Base-by-base conservation (phyloP, 2,113 vertebrate species). In the Callocephalon fimbriatum region DNA sequence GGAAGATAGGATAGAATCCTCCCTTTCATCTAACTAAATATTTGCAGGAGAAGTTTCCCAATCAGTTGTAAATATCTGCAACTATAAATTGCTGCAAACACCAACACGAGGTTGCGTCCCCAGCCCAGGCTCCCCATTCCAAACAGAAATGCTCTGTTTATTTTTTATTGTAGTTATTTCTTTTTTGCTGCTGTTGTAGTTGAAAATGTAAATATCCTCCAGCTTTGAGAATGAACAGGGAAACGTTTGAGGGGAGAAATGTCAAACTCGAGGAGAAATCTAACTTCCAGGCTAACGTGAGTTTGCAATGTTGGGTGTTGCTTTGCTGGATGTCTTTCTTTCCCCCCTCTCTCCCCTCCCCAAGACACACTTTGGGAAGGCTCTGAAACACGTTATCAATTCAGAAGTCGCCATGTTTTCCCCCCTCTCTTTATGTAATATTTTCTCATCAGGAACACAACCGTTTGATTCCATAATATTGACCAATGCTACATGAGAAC, bases 71-170 rank as follows among this genome's bases (percentile, higher is more conserved):
- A 96, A 94, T 94, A 75, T 56, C 95, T 71, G 86, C 63, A 96
- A 96, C 96, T 95, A 71, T 79, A 87, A 97, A 97, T 96, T 96
- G 94, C 97, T 97, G 96, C 97, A 90, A 97, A 98, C 80, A 87
- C 97, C 96, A 98, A 97, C 98, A 98, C 83, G 95, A 98, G 97
- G 95, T 95, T 93, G 91, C 94, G 87, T 95, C 97, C 95, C 93
- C 88, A 97, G 86, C 82, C 67, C 95, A 94, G 93, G 91, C 93
- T 92, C 31, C 87, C 37, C 70, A 27, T 40, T 37, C 8, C 79
- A 26, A 26, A 72, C 4, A 59, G 12, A 90, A 91, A 79, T 45
- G 58, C 83, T 38, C 14, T 67, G 27, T 35, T 37, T 11, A 11
- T 7, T 31, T n/a, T 23, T 35, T 17, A 26, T 8, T 23, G 3